Evolutionary conservation across 2,797 vertebrate species (phyloP), one percentile per base, ranked within the genome.

Genomic region (Myioborus miniatus): DNA sequence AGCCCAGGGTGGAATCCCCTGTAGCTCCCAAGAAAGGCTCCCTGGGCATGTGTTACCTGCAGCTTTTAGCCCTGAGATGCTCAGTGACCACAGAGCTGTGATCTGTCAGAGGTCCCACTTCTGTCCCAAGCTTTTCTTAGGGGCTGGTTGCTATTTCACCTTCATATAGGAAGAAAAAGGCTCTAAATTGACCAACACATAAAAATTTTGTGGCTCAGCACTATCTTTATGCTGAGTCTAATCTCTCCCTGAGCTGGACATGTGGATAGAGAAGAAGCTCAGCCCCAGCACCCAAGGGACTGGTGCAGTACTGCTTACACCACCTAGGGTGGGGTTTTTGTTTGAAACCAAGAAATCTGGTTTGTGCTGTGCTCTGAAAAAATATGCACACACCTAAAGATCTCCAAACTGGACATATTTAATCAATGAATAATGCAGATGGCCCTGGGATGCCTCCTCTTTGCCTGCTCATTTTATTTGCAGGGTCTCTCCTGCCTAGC

Each of bases 261-360:
- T 20, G 11, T 2, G 8, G 62, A 20, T 9, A 9, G 24, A 65
- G 22, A 52, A 24, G 47, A 88, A 60, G 7, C 9, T 87, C 70
- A 52, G 39, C 23, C 39, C 12, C 39, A 79, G 67, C 9, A 32
- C 23, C 50, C 4, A 0, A 65, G n/a, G 2, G 2, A 16, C 14
- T 62, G 36, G 26, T 6, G 0, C 2, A 1, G 18, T 1, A 10
- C 49, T 39, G 70, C 27, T n/a, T 10, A 12, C 1, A 1, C n/a
- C 0, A 0, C 3, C 1, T 6, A 49, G 32, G 43, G 37, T 24
- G 50, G 8, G 4, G 4, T 1, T 27, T 92, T 85, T 67, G 21
- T 29, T 41, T 56, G 34, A 91, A 89, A 75, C 18, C 0, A 8
- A 55, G 81, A 65, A 68, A 86, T 81, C 23, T 62, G 30, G 2